Conservation (phyloP, 1,140 invertebrate species). For the Druon quercuslanigerum region DNA sequence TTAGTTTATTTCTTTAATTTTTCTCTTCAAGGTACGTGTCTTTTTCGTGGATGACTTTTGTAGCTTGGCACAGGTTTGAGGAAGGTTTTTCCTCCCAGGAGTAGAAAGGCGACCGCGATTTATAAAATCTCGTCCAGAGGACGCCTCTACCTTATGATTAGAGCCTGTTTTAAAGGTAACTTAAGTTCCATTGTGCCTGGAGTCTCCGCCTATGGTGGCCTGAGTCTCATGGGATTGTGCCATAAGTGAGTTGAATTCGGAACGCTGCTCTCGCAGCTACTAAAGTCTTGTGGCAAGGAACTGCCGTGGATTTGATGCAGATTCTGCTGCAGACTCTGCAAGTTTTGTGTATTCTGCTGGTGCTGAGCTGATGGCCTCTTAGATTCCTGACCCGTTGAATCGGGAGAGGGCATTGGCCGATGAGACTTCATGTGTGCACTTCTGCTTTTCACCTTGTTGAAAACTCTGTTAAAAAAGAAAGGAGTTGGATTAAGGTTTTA, state of each 20-base stretch:
- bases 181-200: slow-evolving; percentile 65
- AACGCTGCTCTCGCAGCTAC: slow-evolving; percentile 31
- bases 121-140: slow-evolving; percentile 14
- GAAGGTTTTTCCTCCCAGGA: slow-evolving; percentile 40
- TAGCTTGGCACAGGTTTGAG: slow-evolving; percentile 45
- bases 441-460: slow-evolving; percentile 97
- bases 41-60: slow-evolving; percentile 34
- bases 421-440: slow-evolving; percentile 99
- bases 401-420: slow-evolving; percentile 79
- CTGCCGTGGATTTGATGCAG: slow-evolving; percentile 35
- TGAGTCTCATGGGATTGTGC: slow-evolving; percentile 73
- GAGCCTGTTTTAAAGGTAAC: slow-evolving; percentile 74
- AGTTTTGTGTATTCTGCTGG: slow-evolving; percentile 52
- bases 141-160: slow-evolving; percentile 51
- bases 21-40: slow-evolving; percentile 33
- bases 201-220: slow-evolving; percentile 71
- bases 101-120: slow-evolving; percentile 24
- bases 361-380: slow-evolving; percentile 63
- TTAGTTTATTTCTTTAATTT: slow-evolving; percentile 28
- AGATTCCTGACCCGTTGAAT: slow-evolving; percentile 75
- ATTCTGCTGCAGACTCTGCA: slow-evolving; percentile 40
- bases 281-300: slow-evolving; percentile 17
- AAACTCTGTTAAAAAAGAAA: slow-evolving; percentile 87
- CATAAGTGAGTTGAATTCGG: slow-evolving; percentile 62
- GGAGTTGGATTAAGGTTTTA: slow-evolving; percentile 43